These are phyloP conservation scores for Oreotrochilus melanogaster DNA, from an alignment of 2,113 vertebrate genomes.

Conservation along the genomic window DNA sequence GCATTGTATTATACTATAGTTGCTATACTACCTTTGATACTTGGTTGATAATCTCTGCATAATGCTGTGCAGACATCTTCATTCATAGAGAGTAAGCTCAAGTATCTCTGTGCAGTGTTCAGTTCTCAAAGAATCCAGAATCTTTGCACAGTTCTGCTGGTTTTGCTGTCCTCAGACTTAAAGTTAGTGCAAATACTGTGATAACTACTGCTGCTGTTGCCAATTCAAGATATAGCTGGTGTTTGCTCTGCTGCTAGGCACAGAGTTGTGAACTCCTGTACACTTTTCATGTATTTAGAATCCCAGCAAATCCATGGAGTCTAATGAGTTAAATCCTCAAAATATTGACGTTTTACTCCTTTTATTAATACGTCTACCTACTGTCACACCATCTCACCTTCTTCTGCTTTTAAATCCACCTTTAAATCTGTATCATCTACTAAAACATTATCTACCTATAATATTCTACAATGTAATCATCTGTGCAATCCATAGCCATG, in stretches of 20 bases:
- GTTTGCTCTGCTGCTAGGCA: background rate
- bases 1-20: background rate
- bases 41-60: background rate
- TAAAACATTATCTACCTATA: background rate
- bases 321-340: background rate
- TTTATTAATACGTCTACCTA: background rate
- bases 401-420: background rate
- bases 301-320: background rate
- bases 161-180: background rate
- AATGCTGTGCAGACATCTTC: background rate
- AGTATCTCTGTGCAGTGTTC: background rate
- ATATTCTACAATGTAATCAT: background rate
- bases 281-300: background rate
- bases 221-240: background rate
- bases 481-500: background rate
- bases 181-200: background rate
- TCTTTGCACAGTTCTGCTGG: background rate
- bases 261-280: background rate
- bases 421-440: background rate
- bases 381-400: background rate
- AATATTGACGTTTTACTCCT: background rate
- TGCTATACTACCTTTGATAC: background rate
- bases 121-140: constrained; percentile 3
- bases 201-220: background rate
- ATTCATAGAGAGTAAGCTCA: background rate